phyloP scores from a whole-genome alignment of 2,797 vertebrate species.

The Nannoperca obscura region DNA sequence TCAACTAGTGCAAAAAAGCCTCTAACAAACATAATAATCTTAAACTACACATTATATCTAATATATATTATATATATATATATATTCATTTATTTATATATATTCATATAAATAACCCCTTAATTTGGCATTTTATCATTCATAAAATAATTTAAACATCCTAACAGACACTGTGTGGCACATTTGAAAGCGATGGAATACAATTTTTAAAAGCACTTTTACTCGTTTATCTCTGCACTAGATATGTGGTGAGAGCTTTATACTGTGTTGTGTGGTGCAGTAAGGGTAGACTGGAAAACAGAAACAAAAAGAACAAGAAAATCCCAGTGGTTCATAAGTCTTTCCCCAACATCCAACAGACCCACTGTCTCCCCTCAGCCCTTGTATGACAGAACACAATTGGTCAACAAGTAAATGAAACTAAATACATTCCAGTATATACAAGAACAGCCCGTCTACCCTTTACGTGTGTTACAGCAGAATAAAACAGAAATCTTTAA shows the following conservation, averaged over 20 bases:
- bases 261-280: constrained; percentile 66
- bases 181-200: constrained; percentile 86
- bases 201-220: constrained; percentile 85
- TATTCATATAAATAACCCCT: constrained; percentile 89
- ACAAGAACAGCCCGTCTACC: constrained; percentile 75
- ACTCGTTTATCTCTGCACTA: constrained; percentile 80
- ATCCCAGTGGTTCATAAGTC: constrained; percentile 71
- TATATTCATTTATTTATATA: constrained; percentile 84
- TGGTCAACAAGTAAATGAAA: constrained; percentile 72
- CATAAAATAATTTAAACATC: constrained; percentile 87
- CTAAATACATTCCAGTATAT: constrained; percentile 84
- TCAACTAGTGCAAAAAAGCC: constrained; percentile 88
- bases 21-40: constrained; percentile 85
- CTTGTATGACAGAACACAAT: constrained; percentile 77
- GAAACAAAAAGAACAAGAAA: constrained; percentile 45
- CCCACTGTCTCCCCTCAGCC: constrained; percentile 71
- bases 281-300: constrained; percentile 60
- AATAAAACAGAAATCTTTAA: constrained; percentile 57
- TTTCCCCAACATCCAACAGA: constrained; percentile 54
- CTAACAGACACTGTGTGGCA: constrained; percentile 87
- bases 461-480: constrained; percentile 65
- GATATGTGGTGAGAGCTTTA: constrained; percentile 83
- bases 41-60: constrained; percentile 86
- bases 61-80: constrained; percentile 86
- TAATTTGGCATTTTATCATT: constrained; percentile 89